These are phyloP conservation scores for Noturus placidus DNA, from an alignment of 2,113 vertebrate genomes.

Conservation along the genomic window DNA sequence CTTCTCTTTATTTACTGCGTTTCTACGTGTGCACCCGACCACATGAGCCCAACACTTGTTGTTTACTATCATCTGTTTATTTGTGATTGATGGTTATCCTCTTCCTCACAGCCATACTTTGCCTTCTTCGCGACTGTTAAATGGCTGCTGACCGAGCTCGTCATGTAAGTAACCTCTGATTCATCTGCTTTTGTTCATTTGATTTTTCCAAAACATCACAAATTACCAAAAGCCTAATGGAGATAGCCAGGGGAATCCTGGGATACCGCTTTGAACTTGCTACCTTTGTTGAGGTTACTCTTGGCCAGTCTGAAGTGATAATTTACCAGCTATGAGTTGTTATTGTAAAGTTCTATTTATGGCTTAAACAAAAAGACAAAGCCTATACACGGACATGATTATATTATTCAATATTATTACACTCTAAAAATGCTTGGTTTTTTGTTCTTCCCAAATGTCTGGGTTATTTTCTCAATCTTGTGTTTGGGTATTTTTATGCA, in stretches of 20 bases:
- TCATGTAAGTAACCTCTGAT: slow-evolving; percentile 84
- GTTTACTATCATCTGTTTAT: slow-evolving; percentile 3
- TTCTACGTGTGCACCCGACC: not conserved
- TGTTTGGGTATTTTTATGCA: too few relatives aligned
- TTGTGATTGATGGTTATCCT: slow-evolving; percentile 13
- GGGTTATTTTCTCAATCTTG: too few relatives aligned
- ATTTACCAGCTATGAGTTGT: not conserved
- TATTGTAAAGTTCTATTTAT: not conserved
- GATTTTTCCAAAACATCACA: not conserved
- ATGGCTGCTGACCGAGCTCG: slow-evolving; percentile 94
- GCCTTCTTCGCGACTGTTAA: slow-evolving; percentile 87
- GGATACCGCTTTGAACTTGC: not conserved
- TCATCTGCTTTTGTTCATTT: not conserved
- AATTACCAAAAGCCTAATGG: not conserved
- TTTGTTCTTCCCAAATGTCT: too few relatives aligned
- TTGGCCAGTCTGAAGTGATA: slow-evolving; percentile 67
- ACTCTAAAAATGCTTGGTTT: too few relatives aligned
- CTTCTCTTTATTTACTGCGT: slow-evolving; percentile 27
- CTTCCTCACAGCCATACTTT: slow-evolving; percentile 83
- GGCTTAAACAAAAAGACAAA: slow-evolving; percentile 9
- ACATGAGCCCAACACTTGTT: not conserved
- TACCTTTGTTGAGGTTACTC: slow-evolving; percentile 27
- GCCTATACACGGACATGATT: not conserved
- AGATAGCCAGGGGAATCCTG: not conserved
- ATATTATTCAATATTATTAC: not conserved